Conservation (phyloP, 2,113 vertebrate species). For the Lagopus muta region DNA sequence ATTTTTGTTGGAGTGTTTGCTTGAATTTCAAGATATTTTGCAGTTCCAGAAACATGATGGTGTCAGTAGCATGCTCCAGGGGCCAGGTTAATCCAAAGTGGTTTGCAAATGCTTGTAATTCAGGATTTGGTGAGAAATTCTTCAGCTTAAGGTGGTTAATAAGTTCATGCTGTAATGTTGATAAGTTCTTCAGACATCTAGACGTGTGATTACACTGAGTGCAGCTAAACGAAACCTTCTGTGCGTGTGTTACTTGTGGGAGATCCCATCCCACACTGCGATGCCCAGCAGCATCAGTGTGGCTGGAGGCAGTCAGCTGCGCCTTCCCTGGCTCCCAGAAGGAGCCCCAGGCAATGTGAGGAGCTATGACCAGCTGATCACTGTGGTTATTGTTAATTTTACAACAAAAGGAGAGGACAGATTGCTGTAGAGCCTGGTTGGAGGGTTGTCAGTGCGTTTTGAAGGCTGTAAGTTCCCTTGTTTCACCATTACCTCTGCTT, state of each 20-base stretch:
- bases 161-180: neutral
- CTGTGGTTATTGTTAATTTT: neutral
- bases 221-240: neutral
- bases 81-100: neutral
- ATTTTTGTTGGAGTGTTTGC: slow-evolving; percentile 22
- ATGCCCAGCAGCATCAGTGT: fast-evolving
- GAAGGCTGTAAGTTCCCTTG: neutral
- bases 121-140: slow-evolving; percentile 9
- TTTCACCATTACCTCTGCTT: neutral
- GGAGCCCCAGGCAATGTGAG: neutral
- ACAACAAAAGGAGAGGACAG: neutral
- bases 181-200: neutral
- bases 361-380: neutral
- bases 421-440: neutral
- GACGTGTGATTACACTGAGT: neutral
- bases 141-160: neutral
- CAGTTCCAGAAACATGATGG: neutral
- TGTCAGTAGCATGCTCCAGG: neutral
- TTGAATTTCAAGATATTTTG: slow-evolving; percentile 30
- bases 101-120: slow-evolving; percentile 6
- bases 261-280: neutral
- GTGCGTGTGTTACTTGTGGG: neutral
- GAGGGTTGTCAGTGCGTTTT: neutral
- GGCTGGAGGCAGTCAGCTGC: neutral
- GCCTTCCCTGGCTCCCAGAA: fast-evolving